A percentile compares a stretch with the other conserved stretches of the same genome.
Evolutionary conservation across 2,888 invertebrate genomes (phyloP).

Genomic region (Latrodectus elegans): DNA sequence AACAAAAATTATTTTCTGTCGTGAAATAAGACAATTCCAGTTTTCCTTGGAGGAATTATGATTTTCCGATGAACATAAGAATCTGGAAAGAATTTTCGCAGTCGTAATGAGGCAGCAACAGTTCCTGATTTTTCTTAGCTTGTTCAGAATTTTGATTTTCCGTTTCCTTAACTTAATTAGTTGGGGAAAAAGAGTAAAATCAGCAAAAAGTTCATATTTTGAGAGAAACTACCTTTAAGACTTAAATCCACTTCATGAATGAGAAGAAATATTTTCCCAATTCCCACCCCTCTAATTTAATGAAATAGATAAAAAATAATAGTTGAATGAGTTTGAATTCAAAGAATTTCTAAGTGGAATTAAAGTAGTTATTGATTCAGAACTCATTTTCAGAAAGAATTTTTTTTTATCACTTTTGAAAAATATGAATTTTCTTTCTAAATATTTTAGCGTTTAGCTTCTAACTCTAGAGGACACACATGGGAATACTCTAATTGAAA

Average conservation of each 20-base stretch:
- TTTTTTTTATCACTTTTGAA: no score
- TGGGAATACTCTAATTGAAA: no score
- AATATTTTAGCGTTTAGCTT: conserved; percentile 11
- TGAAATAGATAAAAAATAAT: conserved; percentile 5
- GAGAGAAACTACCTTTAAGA: not conserved
- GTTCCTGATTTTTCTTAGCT: not conserved
- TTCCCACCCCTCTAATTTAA: conserved; percentile 31
- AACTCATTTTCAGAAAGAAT: no score
- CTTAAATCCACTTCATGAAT: not conserved
- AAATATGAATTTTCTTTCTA: conserved; percentile 7
- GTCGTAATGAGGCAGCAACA: conserved; percentile 5
- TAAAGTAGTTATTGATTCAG: conserved; percentile 15
- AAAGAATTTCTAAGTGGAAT: conserved; percentile 24
- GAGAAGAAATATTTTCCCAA: not conserved
- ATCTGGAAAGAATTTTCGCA: not conserved
- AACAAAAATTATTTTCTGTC: not conserved
- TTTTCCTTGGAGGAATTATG: not conserved
- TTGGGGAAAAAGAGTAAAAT: not conserved
- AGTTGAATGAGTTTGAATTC: conserved; percentile 18
- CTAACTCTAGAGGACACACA: not conserved
- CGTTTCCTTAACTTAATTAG: conserved; percentile 7
- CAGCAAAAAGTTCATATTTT: not conserved
- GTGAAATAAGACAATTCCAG: not conserved
- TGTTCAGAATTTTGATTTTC: conserved; percentile 1
- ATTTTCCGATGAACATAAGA: not conserved